Base-by-base conservation (phyloP, 1,140 invertebrate genomes). In the Chymomyza costata region DNA sequence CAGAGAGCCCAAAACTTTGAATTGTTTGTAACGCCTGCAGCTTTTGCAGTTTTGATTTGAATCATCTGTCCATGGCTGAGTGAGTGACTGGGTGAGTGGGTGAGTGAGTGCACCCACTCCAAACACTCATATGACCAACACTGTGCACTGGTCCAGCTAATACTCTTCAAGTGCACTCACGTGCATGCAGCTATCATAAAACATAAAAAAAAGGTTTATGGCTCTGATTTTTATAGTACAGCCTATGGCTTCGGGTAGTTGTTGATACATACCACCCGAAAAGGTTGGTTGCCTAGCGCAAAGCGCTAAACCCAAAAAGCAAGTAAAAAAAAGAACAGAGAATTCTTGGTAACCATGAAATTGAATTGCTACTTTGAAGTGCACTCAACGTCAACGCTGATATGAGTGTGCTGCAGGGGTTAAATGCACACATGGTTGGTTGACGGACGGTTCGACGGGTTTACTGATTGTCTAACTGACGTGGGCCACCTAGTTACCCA, bases 341-440 rank as follows among this genome's bases (percentile, higher is more conserved):
- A 45, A 63, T 54, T 61, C 28, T 60, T 56, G 44, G 62, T 50
- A 76, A 63, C 71, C 71, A 78, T 78, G 71, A 78, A 78, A 78
- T 78, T 78, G 71, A 78, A 78, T 78, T 78, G 71, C 71, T 78
- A 78, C 71, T 78, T 78, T 78, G 71, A 78, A 78, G 71, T 78
- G 71, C 71, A 78, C 71, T 78, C 71, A 65, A 70, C 64, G 57
- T 65, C 60, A 51, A 40, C 47, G 43, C 32, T 35, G 25, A n/a
- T n/a, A 64, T 14, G 15, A 39, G 11, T 2, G 15, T 19, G n/a
- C n/a, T n/a, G 48, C 57, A 66, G 47, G 68, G 63, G 69, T 62
- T 61, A 41, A 34, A 61, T 74, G 68, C 69, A 73, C 68, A 73
- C 68, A 73, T 74, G 69, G 64, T 69, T 73, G 68, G 54, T 69